phyloP scores from a whole-genome alignment of 2,888 invertebrate genomes.

The Cerceris ruficornis region DNA sequence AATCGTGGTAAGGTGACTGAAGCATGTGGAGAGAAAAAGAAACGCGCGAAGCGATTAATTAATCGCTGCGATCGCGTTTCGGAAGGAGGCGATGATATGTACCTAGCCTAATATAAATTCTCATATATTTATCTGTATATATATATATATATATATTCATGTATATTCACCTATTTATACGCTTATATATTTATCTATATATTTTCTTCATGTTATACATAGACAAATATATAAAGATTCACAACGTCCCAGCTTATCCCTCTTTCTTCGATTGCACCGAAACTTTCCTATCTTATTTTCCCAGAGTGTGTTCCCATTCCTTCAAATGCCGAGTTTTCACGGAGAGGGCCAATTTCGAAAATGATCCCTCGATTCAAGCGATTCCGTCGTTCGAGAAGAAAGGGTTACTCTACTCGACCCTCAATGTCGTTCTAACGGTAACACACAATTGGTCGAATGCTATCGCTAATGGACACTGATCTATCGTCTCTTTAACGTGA shows the following conservation, averaged over 20 bases:
- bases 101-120: conserved; percentile 70
- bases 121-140: conserved; percentile 18
- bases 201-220: background rate
- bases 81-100: conserved; percentile 79
- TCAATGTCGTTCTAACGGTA: conserved; percentile 66
- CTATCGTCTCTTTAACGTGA: conserved; percentile 39
- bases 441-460: conserved; percentile 78
- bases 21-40: conserved; percentile 46
- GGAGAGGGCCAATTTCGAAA: too few relatives aligned
- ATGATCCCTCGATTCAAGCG: too few relatives aligned
- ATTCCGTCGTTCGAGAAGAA: conserved; percentile 3
- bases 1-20: conserved; percentile 47
- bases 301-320: too few relatives aligned
- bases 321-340: too few relatives aligned
- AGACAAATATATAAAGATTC: background rate
- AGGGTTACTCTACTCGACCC: conserved; percentile 26
- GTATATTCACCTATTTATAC: background rate
- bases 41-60: conserved; percentile 22
- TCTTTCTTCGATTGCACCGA: too few relatives aligned
- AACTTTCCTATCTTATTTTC: too few relatives aligned
- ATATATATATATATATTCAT: background rate
- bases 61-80: conserved; percentile 40
- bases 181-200: background rate
- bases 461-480: conserved; percentile 72
- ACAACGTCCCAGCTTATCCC: too few relatives aligned